These are phyloP conservation scores for Psittacara wagleri DNA, from an alignment of 2,113 vertebrate species.

Conservation along the genomic window DNA sequence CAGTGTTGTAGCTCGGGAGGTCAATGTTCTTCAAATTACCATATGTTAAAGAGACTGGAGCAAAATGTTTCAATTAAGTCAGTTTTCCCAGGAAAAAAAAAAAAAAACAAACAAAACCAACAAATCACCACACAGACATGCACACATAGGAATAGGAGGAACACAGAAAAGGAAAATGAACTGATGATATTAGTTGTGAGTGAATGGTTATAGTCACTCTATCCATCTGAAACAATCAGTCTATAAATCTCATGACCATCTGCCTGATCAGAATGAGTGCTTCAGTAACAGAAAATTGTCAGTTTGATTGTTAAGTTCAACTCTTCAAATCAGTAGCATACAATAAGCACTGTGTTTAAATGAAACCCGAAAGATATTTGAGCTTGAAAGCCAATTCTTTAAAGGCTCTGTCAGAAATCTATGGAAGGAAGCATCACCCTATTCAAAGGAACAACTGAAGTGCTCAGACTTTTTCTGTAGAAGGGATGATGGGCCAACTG, in stretches of 20 bases:
- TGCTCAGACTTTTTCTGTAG: not conserved
- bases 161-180: not conserved
- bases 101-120: fast-evolving
- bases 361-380: not conserved
- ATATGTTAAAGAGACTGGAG: not conserved
- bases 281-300: not conserved
- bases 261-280: not conserved
- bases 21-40: not conserved
- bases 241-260: not conserved
- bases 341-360: not conserved
- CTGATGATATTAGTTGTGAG: not conserved
- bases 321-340: not conserved
- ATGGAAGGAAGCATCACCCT: not conserved
- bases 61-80: not conserved
- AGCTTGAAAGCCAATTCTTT: not conserved
- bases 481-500: not conserved
- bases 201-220: not conserved
- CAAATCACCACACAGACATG: not conserved
- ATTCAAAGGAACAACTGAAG: not conserved
- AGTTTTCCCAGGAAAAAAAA: not conserved
- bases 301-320: not conserved
- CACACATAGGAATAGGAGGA: not conserved
- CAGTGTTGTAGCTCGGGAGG: not conserved
- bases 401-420: not conserved
- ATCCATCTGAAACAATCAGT: not conserved